These are phyloP conservation scores for Spilogale gracilis DNA, from an alignment of 2,113 vertebrate genomes.

Conservation along the genomic window DNA sequence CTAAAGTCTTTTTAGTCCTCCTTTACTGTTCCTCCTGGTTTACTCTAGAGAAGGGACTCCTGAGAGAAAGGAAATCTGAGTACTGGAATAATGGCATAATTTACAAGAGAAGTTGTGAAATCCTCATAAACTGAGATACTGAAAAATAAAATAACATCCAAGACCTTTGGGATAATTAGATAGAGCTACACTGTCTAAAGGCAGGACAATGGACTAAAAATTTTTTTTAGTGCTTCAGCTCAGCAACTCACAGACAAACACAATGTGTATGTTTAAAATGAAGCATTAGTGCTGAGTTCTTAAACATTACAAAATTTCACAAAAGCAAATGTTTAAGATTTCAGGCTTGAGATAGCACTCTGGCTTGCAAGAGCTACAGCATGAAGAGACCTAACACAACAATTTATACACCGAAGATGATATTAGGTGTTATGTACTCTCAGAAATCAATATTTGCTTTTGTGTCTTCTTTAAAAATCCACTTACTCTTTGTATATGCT, in stretches of 20 bases:
- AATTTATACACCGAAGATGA: constrained; percentile 17
- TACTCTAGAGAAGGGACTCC: background rate
- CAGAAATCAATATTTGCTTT: constrained; percentile 39
- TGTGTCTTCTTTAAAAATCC: background rate
- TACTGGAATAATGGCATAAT: background rate
- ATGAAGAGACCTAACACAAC: constrained; percentile 32
- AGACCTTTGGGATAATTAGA: background rate
- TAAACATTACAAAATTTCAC: constrained; percentile 27
- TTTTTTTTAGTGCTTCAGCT: background rate
- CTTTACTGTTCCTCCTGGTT: constrained; percentile 7
- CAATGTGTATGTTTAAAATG: background rate
- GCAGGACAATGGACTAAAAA: background rate
- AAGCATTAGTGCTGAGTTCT: background rate
- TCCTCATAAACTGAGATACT: background rate
- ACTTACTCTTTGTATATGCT: background rate
- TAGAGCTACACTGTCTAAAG: background rate
- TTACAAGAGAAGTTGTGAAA: constrained; percentile 26
- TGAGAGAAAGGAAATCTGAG: constrained; percentile 35
- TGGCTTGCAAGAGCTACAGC: constrained; percentile 1
- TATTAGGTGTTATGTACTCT: background rate
- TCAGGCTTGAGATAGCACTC: constrained; percentile 17
- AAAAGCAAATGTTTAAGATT: background rate
- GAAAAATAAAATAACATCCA: constrained; percentile 20
- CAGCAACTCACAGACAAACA: constrained; percentile 8
- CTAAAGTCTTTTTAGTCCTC: background rate